Evolutionary conservation across 2,888 invertebrate genomes (phyloP).

Genomic region (Tinea semifulvella): DNA sequence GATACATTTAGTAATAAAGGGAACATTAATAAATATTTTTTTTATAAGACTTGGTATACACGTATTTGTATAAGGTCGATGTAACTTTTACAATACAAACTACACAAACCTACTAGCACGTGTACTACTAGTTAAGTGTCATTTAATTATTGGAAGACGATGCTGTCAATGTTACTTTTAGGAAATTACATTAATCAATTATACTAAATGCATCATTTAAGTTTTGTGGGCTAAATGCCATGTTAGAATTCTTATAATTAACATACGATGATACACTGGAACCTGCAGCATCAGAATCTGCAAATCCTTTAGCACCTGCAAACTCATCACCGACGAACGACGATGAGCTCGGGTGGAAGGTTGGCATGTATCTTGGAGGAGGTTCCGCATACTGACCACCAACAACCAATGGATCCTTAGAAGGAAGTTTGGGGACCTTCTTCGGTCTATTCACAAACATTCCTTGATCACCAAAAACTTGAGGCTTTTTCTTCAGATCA

Average conservation of each 20-base stretch:
- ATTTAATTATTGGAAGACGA: too few relatives aligned
- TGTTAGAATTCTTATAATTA: constrained; percentile 53
- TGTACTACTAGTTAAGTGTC: too few relatives aligned
- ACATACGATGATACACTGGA: constrained; percentile 46
- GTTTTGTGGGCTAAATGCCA: constrained; percentile 59
- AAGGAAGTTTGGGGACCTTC: not conserved
- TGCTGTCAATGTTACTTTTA: too few relatives aligned
- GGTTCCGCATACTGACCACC: constrained; percentile 56
- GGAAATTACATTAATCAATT: too few relatives aligned
- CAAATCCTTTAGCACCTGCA: constrained; percentile 25
- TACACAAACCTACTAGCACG: too few relatives aligned
- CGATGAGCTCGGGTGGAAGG: constrained; percentile 29
- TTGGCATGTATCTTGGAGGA: constrained; percentile 39
- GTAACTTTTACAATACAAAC: too few relatives aligned
- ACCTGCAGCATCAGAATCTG: constrained; percentile 29
- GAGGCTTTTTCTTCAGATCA: not conserved
- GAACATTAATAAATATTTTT: too few relatives aligned
- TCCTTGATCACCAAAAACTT: not conserved
- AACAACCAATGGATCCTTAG: constrained; percentile 29
- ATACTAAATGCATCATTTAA: constrained; percentile 58
- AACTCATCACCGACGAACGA: constrained; percentile 29
- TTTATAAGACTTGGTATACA: too few relatives aligned
- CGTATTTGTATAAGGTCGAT: too few relatives aligned
- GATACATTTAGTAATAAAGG: too few relatives aligned
- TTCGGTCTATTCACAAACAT: not conserved